These are phyloP conservation scores for Xylocopa sonorina DNA, from an alignment of 1,140 invertebrate species.

Conservation along the genomic window DNA sequence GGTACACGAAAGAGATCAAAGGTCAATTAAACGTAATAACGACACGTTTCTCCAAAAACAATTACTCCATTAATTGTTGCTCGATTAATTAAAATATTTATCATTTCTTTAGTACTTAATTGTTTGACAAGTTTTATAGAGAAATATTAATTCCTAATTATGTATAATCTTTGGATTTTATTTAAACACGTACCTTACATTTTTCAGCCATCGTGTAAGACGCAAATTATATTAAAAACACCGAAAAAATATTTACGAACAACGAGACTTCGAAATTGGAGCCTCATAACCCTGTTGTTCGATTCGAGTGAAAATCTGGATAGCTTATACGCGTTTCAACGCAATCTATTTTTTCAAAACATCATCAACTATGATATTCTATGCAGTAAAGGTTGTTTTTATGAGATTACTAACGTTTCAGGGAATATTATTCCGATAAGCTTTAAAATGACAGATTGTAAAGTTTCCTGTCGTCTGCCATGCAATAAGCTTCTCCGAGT, in stretches of 20 bases:
- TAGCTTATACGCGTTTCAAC: slow-evolving; percentile 6
- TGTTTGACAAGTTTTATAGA: not conserved
- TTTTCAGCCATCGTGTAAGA: slow-evolving; percentile 71
- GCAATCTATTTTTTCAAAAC: slow-evolving; percentile 9
- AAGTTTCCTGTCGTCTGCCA: slow-evolving; percentile 31
- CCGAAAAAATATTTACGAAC: slow-evolving; percentile 65
- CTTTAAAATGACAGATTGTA: slow-evolving; percentile 20
- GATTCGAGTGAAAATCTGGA: slow-evolving; percentile 27
- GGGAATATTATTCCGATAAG: slow-evolving; percentile 15
- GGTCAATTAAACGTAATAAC: not conserved
- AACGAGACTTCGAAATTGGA: slow-evolving; percentile 56
- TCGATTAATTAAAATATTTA: not conserved
- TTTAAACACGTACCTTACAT: slow-evolving; percentile 69
- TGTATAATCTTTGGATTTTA: not conserved
- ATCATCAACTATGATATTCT: not conserved
- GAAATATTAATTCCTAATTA: not conserved
- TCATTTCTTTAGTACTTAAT: not conserved
- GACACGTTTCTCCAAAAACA: not conserved
- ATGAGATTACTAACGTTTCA: not conserved
- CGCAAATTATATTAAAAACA: slow-evolving; percentile 55
- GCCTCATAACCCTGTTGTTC: slow-evolving; percentile 72
- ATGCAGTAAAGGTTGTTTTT: not conserved
- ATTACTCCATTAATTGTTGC: not conserved
- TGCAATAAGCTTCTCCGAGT: not conserved
- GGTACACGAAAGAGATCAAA: not conserved